A percentile compares a stretch with the other conserved stretches of the same genome.
Evolutionary conservation across 2,113 vertebrate genomes (phyloP).

Genomic region (Eudyptes chrysolophus): DNA sequence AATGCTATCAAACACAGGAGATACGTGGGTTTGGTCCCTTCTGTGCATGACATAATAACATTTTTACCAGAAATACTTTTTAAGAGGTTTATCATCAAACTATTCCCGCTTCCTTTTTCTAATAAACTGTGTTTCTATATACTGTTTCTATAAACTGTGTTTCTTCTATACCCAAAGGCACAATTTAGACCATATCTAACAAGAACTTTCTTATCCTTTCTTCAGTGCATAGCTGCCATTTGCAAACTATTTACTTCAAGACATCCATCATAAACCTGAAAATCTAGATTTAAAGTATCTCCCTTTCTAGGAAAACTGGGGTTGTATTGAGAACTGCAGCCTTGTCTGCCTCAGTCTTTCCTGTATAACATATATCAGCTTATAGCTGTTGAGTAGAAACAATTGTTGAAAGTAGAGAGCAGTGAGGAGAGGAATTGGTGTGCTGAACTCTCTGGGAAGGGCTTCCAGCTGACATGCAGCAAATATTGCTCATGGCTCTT

Average conservation of each 20-base stretch:
- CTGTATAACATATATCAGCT: neutral
- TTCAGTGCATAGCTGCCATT: neutral
- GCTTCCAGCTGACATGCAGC: slow-evolving; percentile 29
- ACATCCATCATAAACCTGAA: neutral
- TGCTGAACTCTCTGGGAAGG: slow-evolving; percentile 35
- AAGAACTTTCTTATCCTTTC: neutral
- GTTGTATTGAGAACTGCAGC: neutral
- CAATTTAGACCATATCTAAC: neutral
- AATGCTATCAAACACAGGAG: neutral
- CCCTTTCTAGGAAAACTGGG: neutral
- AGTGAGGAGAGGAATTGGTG: slow-evolving; percentile 45
- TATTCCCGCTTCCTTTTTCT: neutral
- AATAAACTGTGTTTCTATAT: neutral
- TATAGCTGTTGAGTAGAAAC: neutral
- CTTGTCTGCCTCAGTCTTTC: neutral
- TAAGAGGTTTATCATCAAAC: neutral
- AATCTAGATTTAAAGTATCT: neutral
- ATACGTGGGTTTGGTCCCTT: neutral
- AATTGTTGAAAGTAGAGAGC: slow-evolving; percentile 6
- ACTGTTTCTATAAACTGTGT: neutral
- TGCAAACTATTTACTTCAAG: neutral
- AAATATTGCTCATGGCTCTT: slow-evolving; percentile 39
- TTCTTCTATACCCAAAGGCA: neutral
- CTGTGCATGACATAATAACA: neutral
- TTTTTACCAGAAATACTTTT: neutral